Base-by-base conservation (phyloP, 2,113 vertebrate species). In the Macaca mulatta region DNA sequence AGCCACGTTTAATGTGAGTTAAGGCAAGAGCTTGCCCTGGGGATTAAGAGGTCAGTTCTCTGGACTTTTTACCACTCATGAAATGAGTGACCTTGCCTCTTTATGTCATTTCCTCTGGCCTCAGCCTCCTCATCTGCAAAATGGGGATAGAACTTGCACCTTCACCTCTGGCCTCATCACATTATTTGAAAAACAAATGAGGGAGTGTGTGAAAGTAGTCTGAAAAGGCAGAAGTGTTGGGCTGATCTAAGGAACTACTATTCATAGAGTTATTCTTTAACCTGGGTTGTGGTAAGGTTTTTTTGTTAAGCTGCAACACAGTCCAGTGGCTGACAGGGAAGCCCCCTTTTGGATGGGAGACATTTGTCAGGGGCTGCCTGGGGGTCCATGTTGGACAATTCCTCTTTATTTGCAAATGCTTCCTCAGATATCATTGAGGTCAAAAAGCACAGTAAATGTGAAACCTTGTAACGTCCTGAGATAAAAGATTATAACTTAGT, bases 171-270 rank as follows among this genome's bases (percentile, higher is more conserved):
- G 40, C 17, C 57, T 92, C 48, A 40, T 78, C 74, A 72, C 43
- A n/a, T 52, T 80, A 22, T 84, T 97, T 93, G 88, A 94, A 80
- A 95, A 89, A 7, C 93, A 94, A 88, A 90, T 77, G 72, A 90
- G 81, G n/a, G 55, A 72, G 35, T 59, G 3, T 91, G 55, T 92
- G 96, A 91, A 96, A 96, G 89, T 57, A 16, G 38, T 81, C 77
- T 40, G 38, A 64, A 79, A 94, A 88, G 77, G 78, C 90, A 89
- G 96, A 88, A 93, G 93, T 69, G 48, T 3, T 1, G 2, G 13
- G 64, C 30, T 30, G 0, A 3, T 20, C 35, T 13, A 85, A 90
- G 80, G 96, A 86, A 84, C 70, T 92, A 18, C 88, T 88, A 23
- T 78, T 93, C 78, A 93, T 38, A 95, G 69, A 52, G 50, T 6